A percentile compares a stretch with the other conserved stretches of the same genome.
Evolutionary conservation across 2,113 vertebrate genomes (phyloP).

Genomic region (Platysternon megacephalum): DNA sequence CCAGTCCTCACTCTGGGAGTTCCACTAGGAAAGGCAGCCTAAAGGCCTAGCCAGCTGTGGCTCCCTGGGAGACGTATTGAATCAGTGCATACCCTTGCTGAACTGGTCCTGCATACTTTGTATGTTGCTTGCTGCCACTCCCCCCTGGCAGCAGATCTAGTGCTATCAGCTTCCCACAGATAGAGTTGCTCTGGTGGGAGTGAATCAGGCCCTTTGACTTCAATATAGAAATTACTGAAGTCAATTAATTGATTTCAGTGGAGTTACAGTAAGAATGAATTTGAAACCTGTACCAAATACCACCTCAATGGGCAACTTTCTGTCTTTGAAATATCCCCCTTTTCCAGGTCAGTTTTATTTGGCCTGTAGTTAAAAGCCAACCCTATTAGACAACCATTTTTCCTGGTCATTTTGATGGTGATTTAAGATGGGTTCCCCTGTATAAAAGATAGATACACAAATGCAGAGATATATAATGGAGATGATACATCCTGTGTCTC

Average conservation of each 20-base stretch:
- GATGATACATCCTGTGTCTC: neutral
- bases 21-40: neutral
- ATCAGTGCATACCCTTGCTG: neutral
- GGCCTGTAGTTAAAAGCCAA: neutral
- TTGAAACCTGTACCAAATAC: neutral
- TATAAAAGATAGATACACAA: neutral
- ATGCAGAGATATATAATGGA: neutral
- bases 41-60: neutral
- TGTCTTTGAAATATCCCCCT: neutral
- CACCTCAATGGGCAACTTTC: neutral
- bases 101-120: neutral
- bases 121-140: neutral
- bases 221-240: neutral
- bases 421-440: neutral
- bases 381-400: rapidly evolving
- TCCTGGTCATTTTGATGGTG: neutral
- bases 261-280: neutral
- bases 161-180: neutral
- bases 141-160: neutral
- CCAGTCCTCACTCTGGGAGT: neutral
- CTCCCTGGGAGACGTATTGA: neutral
- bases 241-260: neutral
- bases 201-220: neutral
- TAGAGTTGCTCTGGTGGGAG: neutral
- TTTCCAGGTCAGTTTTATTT: neutral